Conservation (phyloP, 2,797 vertebrate genomes). For the Tokudaia tokunoshimensis region DNA sequence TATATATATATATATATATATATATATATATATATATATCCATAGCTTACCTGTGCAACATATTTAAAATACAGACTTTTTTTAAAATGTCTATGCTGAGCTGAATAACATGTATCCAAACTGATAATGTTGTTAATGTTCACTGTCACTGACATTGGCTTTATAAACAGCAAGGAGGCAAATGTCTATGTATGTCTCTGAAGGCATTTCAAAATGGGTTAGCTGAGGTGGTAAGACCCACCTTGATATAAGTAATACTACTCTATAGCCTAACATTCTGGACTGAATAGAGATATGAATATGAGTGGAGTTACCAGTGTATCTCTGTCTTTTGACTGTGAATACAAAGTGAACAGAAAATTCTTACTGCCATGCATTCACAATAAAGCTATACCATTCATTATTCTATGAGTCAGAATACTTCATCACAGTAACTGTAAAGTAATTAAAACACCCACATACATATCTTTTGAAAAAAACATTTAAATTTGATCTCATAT, state of each 20-base stretch:
- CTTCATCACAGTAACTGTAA: not conserved
- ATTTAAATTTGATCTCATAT: not conserved
- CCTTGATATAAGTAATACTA: not conserved
- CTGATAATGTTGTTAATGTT: not conserved
- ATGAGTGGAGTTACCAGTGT: not conserved
- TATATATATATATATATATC: too few relatives aligned
- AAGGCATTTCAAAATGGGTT: not conserved
- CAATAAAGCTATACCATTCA: not conserved
- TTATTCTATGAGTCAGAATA: not conserved
- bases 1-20: too few relatives aligned
- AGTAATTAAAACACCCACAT: not conserved
- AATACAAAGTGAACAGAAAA: too few relatives aligned
- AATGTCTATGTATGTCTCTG: not conserved
- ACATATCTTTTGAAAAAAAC: not conserved
- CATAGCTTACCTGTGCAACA: not conserved
- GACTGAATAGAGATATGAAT: not conserved
- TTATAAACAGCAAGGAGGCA: not conserved
- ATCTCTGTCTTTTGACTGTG: not conserved
- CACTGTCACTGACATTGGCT: not conserved
- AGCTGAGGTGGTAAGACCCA: too few relatives aligned
- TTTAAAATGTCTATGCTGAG: not conserved
- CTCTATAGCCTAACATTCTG: not conserved
- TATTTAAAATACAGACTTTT: not conserved
- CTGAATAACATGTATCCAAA: not conserved
- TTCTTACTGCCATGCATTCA: not conserved